phyloP scores from a whole-genome alignment of 2,797 vertebrate genomes.

The Capromys pilorides region DNA sequence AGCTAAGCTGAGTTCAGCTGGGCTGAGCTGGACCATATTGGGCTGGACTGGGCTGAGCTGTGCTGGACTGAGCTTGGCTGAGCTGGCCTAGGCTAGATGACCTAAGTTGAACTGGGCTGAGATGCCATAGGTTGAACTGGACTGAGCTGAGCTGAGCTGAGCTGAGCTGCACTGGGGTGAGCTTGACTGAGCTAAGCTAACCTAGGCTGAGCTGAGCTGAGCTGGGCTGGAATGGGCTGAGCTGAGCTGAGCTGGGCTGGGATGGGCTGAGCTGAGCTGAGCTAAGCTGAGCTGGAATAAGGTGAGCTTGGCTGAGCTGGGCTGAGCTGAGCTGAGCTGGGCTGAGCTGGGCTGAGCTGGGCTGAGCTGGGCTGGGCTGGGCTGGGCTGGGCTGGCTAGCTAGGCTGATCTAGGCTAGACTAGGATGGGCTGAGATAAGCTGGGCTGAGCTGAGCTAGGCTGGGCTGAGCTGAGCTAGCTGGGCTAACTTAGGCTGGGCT shows the following conservation, averaged over 20 bases:
- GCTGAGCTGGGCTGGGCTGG: rapidly evolving
- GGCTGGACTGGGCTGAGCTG: neutral
- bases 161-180: neutral
- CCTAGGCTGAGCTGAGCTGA: neutral
- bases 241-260: rapidly evolving
- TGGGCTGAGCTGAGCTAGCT: rapidly evolving
- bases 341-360: neutral
- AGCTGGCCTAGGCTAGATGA: neutral
- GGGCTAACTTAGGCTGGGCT: neutral
- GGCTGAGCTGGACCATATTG: neutral
- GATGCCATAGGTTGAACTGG: neutral
- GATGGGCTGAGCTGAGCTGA: too few species aligned
- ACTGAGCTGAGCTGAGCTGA: too few species aligned
- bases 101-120: neutral
- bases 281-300: neutral
- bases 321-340: neutral
- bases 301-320: neutral
- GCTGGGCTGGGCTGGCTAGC: too few species aligned
- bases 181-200: neutral
- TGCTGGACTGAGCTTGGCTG: neutral
- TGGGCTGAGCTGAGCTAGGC: rapidly evolving
- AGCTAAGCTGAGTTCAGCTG: neutral
- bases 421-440: neutral
- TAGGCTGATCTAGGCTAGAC: neutral
- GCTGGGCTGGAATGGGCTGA: neutral